Base-by-base conservation (phyloP, 2,797 vertebrate genomes). In the Eulemur coronatus region DNA sequence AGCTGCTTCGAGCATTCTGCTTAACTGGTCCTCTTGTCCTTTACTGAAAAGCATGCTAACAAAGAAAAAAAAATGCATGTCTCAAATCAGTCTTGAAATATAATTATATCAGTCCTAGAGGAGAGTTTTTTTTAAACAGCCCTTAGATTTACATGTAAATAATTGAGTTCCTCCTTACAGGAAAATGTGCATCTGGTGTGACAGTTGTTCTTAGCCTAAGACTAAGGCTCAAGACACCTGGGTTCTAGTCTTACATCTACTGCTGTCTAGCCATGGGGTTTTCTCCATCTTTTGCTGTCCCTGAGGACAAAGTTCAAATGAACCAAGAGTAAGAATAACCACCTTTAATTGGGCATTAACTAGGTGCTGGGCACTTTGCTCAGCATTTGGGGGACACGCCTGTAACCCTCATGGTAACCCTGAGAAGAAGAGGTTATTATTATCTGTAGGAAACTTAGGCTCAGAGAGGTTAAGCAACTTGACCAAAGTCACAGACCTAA, bases 141-240 rank as follows among this genome's bases (percentile, higher is more conserved):
- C 70, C 65, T 92, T 91, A 78, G 61, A 41, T 98, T 98, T 97
- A 97, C 96, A 94, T 98, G 67, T 17, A 94, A 98, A 98, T 97
- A 97, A 97, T 55, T 94, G 94, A 82, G 52, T 93, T 79, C 59
- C 70, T 84, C 91, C 96, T 96, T 96, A 80, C 92, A 97, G 97
- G 86, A 98, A 98, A 98, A 97, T 87, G 90, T 97, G 81, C 12
- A 94, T 98, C 97, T 97, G 95, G 97, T 98, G 91, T 87, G 84
- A 98, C 92, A 95, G 96, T 98, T 98, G 95, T 96, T 97, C 89
- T 90, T 91, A 69, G 82, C 70, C 78, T 81, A 72, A 95, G 67
- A 95, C 22, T 67, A 67, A 33, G 41, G 14, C 41, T 84, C 35
- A 61, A 22, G 76, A 90, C 30, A 26, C 33, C 12, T 8, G 14